Evolutionary conservation across 2,888 invertebrate species (phyloP).

Genomic region (Pteria penguin): DNA sequence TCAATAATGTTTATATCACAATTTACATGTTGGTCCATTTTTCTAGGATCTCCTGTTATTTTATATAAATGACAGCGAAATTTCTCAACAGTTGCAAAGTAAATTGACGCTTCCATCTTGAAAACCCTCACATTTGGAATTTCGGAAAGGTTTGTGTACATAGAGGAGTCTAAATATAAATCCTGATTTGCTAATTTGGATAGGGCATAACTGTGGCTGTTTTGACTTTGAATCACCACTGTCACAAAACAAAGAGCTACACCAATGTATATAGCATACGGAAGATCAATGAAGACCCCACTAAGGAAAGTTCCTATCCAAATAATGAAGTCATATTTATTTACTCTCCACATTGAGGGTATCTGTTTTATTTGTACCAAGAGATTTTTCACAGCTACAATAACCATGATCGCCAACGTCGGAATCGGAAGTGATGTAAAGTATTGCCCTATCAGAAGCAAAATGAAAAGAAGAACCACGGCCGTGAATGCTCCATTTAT

Average conservation of each 20-base stretch:
- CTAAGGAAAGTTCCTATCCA: conserved; percentile 67
- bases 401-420: conserved; percentile 80
- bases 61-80: conserved; percentile 71
- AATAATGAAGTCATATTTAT: conserved; percentile 86
- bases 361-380: conserved; percentile 86
- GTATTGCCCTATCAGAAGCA: conserved; percentile 69
- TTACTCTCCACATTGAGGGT: conserved; percentile 86
- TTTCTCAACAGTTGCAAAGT: conserved; percentile 75
- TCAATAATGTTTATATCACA: neutral
- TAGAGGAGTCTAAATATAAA: conserved; percentile 23
- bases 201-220: conserved; percentile 43
- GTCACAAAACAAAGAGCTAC: conserved; percentile 61
- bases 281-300: conserved; percentile 68
- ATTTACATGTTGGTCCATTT: conserved; percentile 30
- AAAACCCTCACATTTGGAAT: conserved; percentile 69
- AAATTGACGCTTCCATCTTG: conserved; percentile 74
- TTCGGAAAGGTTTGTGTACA: neutral
- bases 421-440: conserved; percentile 72
- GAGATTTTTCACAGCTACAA: conserved; percentile 79
- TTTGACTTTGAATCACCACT: conserved; percentile 61
- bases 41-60: conserved; percentile 65
- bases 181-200: conserved; percentile 36
- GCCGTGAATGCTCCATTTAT: conserved; percentile 67
- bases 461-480: conserved; percentile 71
- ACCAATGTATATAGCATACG: conserved; percentile 70